Evolutionary conservation across 1,140 invertebrate species (phyloP).

Genomic region (Scaptomyza hsui): DNA sequence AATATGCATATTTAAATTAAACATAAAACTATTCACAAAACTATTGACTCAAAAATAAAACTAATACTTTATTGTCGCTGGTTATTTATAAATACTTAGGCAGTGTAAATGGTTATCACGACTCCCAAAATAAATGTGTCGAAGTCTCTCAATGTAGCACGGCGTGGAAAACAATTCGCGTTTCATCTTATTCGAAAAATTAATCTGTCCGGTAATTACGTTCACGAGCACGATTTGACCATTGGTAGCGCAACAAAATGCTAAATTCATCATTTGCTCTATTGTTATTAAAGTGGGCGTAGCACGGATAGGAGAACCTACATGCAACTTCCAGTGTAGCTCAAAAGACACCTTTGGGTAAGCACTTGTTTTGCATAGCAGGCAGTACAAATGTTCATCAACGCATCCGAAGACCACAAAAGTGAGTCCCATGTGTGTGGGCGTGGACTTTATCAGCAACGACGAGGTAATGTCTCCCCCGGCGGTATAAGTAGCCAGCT

Average conservation of each 20-base stretch:
- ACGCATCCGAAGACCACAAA: conserved; percentile 79
- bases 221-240: conserved; percentile 48
- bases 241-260: conserved; percentile 58
- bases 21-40: too few species aligned
- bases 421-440: conserved; percentile 51
- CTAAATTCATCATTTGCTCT: conserved; percentile 41
- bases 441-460: conserved; percentile 53
- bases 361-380: conserved; percentile 48
- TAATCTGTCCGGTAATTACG: conserved; percentile 46
- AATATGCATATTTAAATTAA: too few species aligned
- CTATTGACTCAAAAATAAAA: too few species aligned
- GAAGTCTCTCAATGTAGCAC: conserved; percentile 83
- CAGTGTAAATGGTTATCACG: conserved; percentile 88
- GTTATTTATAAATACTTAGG: too few species aligned
- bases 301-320: conserved; percentile 56
- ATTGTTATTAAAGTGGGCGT: conserved; percentile 54
- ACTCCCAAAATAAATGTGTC: conserved; percentile 86
- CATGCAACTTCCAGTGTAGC: conserved; percentile 57
- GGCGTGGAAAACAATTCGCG: conserved; percentile 88
- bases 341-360: conserved; percentile 17
- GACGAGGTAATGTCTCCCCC: conserved; percentile 75
- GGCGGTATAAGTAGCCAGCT: conserved; percentile 44
- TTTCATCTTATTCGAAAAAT: conserved; percentile 78
- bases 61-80: too few species aligned
- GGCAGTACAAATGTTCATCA: conserved; percentile 72